These are phyloP conservation scores for Bursaphelenchus okinawaensis DNA, from an alignment of 2,888 invertebrate species.

Conservation along the genomic window DNA sequence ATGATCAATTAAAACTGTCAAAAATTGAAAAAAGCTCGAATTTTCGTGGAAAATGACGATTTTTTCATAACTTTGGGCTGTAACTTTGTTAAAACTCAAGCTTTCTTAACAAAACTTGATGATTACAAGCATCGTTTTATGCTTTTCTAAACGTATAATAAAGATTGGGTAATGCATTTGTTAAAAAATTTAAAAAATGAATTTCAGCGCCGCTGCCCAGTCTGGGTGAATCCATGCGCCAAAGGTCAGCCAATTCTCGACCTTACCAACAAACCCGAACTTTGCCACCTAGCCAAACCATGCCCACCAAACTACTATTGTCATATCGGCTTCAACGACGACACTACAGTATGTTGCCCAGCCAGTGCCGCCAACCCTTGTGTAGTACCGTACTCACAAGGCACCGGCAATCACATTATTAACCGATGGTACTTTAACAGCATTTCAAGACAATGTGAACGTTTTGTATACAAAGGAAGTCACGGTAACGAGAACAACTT, in stretches of 20 bases:
- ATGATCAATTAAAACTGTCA: too few species aligned
- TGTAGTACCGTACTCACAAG: conserved; percentile 32
- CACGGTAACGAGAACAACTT: conserved; percentile 56
- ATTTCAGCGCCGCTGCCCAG: conserved; percentile 33
- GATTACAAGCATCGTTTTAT: too few species aligned
- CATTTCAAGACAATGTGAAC: conserved; percentile 22
- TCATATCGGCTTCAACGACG: conserved; percentile 48
- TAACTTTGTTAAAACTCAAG: too few species aligned
- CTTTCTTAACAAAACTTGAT: too few species aligned
- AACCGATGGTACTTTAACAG: conserved; percentile 32
- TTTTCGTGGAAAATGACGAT: too few species aligned
- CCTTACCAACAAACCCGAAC: conserved; percentile 31
- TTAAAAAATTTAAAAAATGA: too few species aligned
- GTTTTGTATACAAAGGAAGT: conserved; percentile 33
- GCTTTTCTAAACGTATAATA: too few species aligned
- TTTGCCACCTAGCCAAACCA: conserved; percentile 36
- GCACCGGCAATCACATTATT: conserved; percentile 28
- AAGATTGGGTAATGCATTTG: too few species aligned
- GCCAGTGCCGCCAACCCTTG: conserved; percentile 36
- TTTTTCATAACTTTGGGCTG: too few species aligned
- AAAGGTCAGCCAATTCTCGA: conserved; percentile 45
- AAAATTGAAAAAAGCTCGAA: too few species aligned
- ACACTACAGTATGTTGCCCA: conserved; percentile 51
- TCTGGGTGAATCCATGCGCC: conserved; percentile 51
- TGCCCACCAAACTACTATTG: conserved; percentile 43